Base-by-base conservation (phyloP, 2,888 invertebrate genomes). In the Brachyptera putata region DNA sequence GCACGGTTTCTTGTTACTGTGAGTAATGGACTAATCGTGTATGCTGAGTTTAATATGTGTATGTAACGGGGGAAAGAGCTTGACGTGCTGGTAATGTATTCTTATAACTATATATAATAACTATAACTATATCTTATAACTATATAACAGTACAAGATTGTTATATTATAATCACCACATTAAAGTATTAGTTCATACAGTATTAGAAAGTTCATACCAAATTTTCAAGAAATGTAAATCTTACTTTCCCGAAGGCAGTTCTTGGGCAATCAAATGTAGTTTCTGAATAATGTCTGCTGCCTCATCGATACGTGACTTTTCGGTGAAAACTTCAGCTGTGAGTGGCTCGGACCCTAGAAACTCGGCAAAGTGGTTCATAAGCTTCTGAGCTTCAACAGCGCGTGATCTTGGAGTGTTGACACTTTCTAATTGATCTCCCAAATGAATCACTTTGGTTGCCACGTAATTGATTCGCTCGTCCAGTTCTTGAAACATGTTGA, bases 201-300 rank as follows among this genome's bases (percentile, higher is more conserved):
- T n/a, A n/a, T n/a, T n/a, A n/a, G n/a, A n/a, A n/a, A n/a, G n/a
- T 34, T 34, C 55, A 14, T 18, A 37, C 34, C 3, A 55, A 55
- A n/a, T n/a, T n/a, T n/a, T 36, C 22, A 30, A 11, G 18, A 53
- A 58, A 9, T 25, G 18, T 36, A 14, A n/a, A 63, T 69, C 73
- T 72, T 75, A 83, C 83, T 91, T 92, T 62, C 89, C 89, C 0
- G 85, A 80, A 0, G 95, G 95, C 41, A 97, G 77, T 76, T 99
- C 98, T 79, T 97, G 95, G 0, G 96, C 89, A 67, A 99, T 95
- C 18, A 95, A 84, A 73, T 95, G 89, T 1, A 99, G 78, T 74
- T 99, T 98, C 75, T 98, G 95, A 68, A 99, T 96, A 3, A 98
- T 87, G 77, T 98, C 96, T 9, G 98, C 98, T 18, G 97, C 95